Base-by-base conservation (phyloP, 2,113 vertebrate genomes). In the Chlorodrepanis virens region DNA sequence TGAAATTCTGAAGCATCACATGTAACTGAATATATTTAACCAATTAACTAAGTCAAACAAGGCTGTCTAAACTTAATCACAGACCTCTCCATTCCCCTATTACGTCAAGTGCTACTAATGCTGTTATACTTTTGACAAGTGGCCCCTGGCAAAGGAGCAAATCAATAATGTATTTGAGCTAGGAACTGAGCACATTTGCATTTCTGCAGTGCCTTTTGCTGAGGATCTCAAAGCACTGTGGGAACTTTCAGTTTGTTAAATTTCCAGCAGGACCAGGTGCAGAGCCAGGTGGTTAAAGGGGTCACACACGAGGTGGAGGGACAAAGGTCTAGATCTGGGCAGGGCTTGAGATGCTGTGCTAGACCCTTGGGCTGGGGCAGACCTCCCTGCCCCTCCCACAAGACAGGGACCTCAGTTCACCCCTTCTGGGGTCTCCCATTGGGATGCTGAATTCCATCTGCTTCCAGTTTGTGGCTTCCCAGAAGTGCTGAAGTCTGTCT, bases 1-100 rank as follows among this genome's bases (percentile, higher is more conserved):
- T 9, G 91, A 98, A 98, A 97, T 96, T 91, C 93, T 97, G 96
- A 94, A 53, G 72, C 96, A 77, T 93, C 80, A 89, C 93, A 71
- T 94, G 97, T 95, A 97, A 97, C 95, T 82, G 96, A 97, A 98
- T 98, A 97, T 97, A 96, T 97, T 98, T 97, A 98, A 97, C 94
- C 98, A 98, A 98, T 98, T 98, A 98, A 94, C 94, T 74, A 89
- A 97, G 96, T 97, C 97, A 97, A 97, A 98, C 96, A 95, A 61
- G 92, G 87, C 85, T 81, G 96, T 95, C 97, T 97, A 94, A 97
- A 90, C 89, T 95, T 97, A 97, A 94, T 70, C 82, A 93, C 84
- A 95, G 96, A 91, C 94, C 96, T 88, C 96, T 95, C 92, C 83
- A 80, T 87, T 91, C 93, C 89, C 63, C 84, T 88, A 96, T 95